Percentiles rank a stretch among this genome's conserved stretches.
Evolutionary conservation across 35 echinoderm and acorn worm genomes (phyloP).

Genomic region (Patiria miniata): DNA sequence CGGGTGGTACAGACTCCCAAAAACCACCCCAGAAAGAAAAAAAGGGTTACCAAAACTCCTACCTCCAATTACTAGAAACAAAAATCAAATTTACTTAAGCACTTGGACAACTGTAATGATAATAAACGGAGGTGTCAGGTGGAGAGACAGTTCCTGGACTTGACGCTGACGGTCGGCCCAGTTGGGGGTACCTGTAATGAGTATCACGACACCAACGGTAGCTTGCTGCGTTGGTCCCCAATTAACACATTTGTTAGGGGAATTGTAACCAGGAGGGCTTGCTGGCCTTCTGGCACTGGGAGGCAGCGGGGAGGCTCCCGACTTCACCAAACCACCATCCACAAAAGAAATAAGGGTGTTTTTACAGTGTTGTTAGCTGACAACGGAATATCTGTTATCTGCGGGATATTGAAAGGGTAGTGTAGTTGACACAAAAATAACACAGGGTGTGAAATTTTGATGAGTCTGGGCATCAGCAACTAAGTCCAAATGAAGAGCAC

Average conservation of each 20-base stretch:
- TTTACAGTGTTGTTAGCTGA: too few relatives aligned
- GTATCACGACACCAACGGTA: background rate
- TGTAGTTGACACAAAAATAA: too few relatives aligned
- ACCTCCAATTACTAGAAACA: background rate
- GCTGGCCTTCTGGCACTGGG: background rate
- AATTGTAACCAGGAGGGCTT: slow-evolving; percentile 9
- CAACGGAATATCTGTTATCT: too few relatives aligned
- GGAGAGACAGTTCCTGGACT: background rate
- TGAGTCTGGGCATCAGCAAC: too few relatives aligned
- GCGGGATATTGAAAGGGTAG: too few relatives aligned
- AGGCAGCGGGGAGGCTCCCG: background rate
- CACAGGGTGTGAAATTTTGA: too few relatives aligned
- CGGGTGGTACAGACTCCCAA: background rate
- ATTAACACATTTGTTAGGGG: slow-evolving; percentile 27
- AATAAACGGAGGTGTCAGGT: slow-evolving; percentile 19
- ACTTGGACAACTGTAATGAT: slow-evolving; percentile 11
- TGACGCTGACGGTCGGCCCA: background rate
- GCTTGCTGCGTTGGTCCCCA: background rate
- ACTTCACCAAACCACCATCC: background rate
- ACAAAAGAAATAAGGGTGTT: too few relatives aligned
- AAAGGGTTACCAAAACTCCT: slow-evolving; percentile 9
- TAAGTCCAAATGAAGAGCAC: too few relatives aligned
- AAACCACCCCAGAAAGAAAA: background rate
- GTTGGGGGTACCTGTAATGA: slow-evolving; percentile 5
- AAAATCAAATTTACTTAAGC: slow-evolving; percentile 21